phyloP scores from a whole-genome alignment of 2,888 invertebrate genomes.

The Dichetophora obliterata region DNA sequence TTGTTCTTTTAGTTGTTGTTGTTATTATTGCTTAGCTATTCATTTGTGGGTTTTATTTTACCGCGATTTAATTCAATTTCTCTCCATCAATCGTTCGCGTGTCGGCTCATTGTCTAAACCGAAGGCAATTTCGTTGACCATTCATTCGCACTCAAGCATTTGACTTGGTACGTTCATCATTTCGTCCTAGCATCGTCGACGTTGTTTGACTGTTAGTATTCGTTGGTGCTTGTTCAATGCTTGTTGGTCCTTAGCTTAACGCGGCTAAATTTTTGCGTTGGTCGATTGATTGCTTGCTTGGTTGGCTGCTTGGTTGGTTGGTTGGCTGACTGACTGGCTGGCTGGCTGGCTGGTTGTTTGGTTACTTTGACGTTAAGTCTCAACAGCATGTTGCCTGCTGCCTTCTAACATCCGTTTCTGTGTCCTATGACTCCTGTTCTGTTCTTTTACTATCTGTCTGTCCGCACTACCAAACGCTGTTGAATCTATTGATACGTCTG shows the following conservation, averaged over 20 bases:
- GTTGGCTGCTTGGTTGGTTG: too few relatives aligned
- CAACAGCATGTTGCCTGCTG: too few relatives aligned
- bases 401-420: too few relatives aligned
- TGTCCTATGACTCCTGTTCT: too few relatives aligned
- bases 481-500: not conserved
- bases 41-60: not conserved
- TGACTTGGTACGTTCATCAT: not conserved
- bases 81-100: not conserved
- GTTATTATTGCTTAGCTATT: not conserved
- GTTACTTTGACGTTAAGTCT: too few relatives aligned
- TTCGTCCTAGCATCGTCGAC: not conserved
- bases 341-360: too few relatives aligned
- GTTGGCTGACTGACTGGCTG: too few relatives aligned
- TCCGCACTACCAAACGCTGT: not conserved
- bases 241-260: not conserved
- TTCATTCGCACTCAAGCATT: constrained; percentile 11
- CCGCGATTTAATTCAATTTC: constrained; percentile 35
- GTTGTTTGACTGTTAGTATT: not conserved
- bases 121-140: constrained; percentile 2
- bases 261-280: too few relatives aligned
- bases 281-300: too few relatives aligned
- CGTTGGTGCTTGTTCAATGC: not conserved
- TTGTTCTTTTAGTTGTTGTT: not conserved
- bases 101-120: constrained; percentile 25
- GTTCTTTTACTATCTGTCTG: not conserved